A percentile compares a stretch with the other conserved stretches of the same genome.
phyloP scores from a whole-genome alignment of 2,888 invertebrate species.

The Ophraella communa region DNA sequence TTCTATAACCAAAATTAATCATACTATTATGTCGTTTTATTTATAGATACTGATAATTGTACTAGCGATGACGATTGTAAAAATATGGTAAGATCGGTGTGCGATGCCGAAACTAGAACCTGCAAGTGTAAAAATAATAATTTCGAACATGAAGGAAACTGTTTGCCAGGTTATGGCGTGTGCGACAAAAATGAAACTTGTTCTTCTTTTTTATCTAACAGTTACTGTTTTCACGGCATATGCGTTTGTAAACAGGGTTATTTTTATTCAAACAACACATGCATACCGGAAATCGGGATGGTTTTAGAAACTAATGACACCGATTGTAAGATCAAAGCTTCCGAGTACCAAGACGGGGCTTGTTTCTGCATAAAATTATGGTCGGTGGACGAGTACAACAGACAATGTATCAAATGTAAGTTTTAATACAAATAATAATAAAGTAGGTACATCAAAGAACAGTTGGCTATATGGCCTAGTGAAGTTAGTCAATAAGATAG shows the following conservation, averaged over 20 bases:
- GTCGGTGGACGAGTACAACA: constrained; percentile 42
- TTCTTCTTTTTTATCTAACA: neutral
- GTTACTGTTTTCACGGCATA: constrained; percentile 27
- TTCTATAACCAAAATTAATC: neutral
- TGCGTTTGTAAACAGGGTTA: constrained; percentile 43
- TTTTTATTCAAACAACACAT: constrained; percentile 36
- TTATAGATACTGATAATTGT: constrained; percentile 26
- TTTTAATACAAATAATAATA: too few relatives aligned
- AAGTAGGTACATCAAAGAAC: too few relatives aligned
- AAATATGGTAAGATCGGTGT: constrained; percentile 34
- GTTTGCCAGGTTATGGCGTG: constrained; percentile 24
- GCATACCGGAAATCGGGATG: constrained; percentile 45
- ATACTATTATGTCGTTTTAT: neutral
- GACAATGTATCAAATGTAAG: constrained; percentile 47
- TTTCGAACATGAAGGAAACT: constrained; percentile 19
- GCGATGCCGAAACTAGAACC: constrained; percentile 26
- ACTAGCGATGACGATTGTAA: constrained; percentile 33
- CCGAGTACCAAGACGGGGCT: constrained; percentile 32
- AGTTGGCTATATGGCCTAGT: too few relatives aligned
- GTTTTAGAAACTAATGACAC: constrained; percentile 24
- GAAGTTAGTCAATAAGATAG: too few relatives aligned
- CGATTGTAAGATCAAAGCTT: constrained; percentile 45
- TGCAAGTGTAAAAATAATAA: constrained; percentile 27
- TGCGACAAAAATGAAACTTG: neutral
- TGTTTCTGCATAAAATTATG: constrained; percentile 47